phyloP scores from a whole-genome alignment of 2,888 invertebrate species.

The Meteorus cinctellus region DNA sequence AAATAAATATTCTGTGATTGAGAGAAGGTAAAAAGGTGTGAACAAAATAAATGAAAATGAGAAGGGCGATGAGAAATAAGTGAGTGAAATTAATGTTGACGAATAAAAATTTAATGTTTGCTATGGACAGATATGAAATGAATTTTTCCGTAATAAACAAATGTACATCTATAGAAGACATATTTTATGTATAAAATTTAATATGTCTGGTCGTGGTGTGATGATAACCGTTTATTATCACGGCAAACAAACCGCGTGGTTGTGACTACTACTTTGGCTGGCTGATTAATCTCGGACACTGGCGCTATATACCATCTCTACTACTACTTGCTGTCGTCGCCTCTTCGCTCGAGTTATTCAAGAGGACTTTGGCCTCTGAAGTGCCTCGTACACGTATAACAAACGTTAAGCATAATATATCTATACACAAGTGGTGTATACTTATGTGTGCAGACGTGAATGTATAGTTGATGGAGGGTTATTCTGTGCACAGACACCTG shows the following conservation, averaged over 20 bases:
- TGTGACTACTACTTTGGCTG: conserved; percentile 23
- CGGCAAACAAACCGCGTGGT: conserved; percentile 26
- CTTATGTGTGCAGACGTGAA: neutral
- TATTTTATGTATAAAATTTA: neutral
- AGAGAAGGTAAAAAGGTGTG: neutral
- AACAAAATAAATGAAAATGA: neutral
- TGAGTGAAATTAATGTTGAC: neutral
- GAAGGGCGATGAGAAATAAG: neutral
- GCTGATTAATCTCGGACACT: conserved; percentile 32
- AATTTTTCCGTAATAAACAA: neutral
- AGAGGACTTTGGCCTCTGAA: conserved; percentile 33
- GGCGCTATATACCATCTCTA: neutral
- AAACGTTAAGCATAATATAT: neutral
- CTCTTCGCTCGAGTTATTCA: conserved; percentile 27
- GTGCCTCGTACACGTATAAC: conserved; percentile 5
- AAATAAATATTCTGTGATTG: no score
- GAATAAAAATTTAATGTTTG: neutral
- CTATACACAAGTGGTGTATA: neutral
- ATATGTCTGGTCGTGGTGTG: neutral
- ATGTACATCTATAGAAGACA: neutral
- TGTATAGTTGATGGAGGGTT: conserved; percentile 20
- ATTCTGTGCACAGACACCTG: conserved; percentile 24
- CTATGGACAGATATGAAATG: neutral
- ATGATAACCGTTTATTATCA: neutral
- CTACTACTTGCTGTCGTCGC: conserved; percentile 21